Conservation (phyloP, 2,888 invertebrate genomes). For the Stomorhina lunata region DNA sequence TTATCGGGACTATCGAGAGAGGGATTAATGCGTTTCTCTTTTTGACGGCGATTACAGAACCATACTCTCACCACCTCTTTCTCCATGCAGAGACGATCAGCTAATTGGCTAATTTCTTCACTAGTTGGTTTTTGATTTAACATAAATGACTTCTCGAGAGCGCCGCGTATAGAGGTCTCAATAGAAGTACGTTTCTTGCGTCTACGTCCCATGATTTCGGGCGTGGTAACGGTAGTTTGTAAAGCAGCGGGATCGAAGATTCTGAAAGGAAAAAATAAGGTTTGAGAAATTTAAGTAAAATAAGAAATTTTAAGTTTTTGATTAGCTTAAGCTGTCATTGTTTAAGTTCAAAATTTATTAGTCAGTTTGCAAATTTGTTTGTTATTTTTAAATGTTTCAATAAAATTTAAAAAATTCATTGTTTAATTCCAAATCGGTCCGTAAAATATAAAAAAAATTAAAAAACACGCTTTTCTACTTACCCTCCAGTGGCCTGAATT, state of each 20-base stretch:
- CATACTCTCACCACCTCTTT: constrained; percentile 96
- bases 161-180: constrained; percentile 96
- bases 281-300: too few species aligned
- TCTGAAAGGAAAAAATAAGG: constrained; percentile 58
- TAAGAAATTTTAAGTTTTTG: too few species aligned
- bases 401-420: too few species aligned
- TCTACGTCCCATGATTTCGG: constrained; percentile 93
- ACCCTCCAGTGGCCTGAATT: constrained; percentile 85
- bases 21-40: constrained; percentile 97
- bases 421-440: too few species aligned
- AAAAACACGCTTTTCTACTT: constrained; percentile 64
- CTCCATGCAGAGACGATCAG: constrained; percentile 97
- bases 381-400: too few species aligned
- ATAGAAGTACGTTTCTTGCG: constrained; percentile 98
- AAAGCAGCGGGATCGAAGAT: constrained; percentile 80
- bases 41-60: constrained; percentile 98
- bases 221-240: constrained; percentile 89
- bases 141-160: constrained; percentile 95
- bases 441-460: too few species aligned
- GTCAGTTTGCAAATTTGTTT: too few species aligned
- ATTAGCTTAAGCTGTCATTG: too few species aligned
- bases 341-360: too few species aligned
- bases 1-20: constrained; percentile 86
- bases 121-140: constrained; percentile 98
- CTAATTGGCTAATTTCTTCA: constrained; percentile 96